Evolutionary conservation across 2,797 vertebrate species (phyloP), one percentile per base, ranked within the genome.

Genomic region (Crotalus adamanteus): DNA sequence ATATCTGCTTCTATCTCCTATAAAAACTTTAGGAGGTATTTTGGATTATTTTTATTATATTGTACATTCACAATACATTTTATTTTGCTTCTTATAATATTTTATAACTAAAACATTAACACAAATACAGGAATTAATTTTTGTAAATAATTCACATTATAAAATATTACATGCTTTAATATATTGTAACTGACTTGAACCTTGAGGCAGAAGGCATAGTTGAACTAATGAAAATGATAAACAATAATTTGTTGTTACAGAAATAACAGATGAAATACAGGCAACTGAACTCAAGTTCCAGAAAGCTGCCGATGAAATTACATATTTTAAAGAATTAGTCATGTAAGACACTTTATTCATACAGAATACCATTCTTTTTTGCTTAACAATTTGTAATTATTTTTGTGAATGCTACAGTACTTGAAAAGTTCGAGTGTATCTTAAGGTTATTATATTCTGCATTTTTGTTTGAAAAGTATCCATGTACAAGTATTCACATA

Each of bases 241-340:
- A 60, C 63, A 87, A 57, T 61, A 51, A 86, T 96, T 86, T 96
- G 14, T 95, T 94, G 91, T 96, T 97, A 93, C 97, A 98, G 98
- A 96, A 94, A 95, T 98, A 93, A 96, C 97, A 16, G 96, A 96
- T 55, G 97, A 97, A 93, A 94, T 98, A 57, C 97, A 98, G 91
- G 93, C 95, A 25, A 91, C 96, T 60, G 96, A 94, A 6, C 92
- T 96, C 94, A 96, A 97, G 94, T 97, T 98, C 87, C 97, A 97
- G 95, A 97, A 97, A 42, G 94, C 97, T 26, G 93, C 93, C 25
- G 96, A 95, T 0, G 97, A 98, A 94, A 94, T 96, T 95, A 97
- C 97, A n/a, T 96, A 93, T 92, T 97, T 94, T 95, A 97, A 97
- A 95, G 96, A 97, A 93, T 95, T 97, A 87, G 56, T 98, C 13